These are phyloP conservation scores for Diorhabda sublineata DNA, from an alignment of 1,140 invertebrate species.

Conservation along the genomic window DNA sequence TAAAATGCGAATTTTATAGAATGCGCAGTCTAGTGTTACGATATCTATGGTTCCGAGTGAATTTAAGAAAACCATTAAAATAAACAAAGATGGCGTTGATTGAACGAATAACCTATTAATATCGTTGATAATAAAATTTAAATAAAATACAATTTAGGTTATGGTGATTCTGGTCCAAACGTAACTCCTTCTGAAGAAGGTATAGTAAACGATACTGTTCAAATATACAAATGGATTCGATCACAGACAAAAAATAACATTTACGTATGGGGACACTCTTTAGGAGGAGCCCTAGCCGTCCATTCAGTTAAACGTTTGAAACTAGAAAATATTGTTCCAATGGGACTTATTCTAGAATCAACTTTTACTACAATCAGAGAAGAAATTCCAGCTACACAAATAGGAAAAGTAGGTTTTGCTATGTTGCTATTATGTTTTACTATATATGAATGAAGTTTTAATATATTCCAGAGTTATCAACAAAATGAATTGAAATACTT, in stretches of 20 bases:
- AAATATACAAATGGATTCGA: conserved; percentile 72
- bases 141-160: conserved; percentile 58
- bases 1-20: no score
- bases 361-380: conserved; percentile 84
- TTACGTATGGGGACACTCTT: conserved; percentile 87
- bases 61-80: no score
- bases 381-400: conserved; percentile 71
- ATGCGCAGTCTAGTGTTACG: no score
- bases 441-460: no score
- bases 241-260: conserved; percentile 52
- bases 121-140: neutral
- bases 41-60: no score
- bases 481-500: no score
- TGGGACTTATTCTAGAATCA: conserved; percentile 76
- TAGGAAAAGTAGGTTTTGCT: conserved; percentile 56
- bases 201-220: conserved; percentile 74
- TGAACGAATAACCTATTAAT: no score
- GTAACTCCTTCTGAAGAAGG: conserved; percentile 66
- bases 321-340: conserved; percentile 53
- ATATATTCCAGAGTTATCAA: no score
- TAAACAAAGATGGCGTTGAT: no score
- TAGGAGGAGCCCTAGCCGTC: conserved; percentile 64
- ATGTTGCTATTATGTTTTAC: no score
- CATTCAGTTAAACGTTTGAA: conserved; percentile 51
- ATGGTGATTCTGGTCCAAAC: conserved; percentile 74